Base-by-base conservation (phyloP, 1,140 invertebrate genomes). In the Drosophila parabipectinata region DNA sequence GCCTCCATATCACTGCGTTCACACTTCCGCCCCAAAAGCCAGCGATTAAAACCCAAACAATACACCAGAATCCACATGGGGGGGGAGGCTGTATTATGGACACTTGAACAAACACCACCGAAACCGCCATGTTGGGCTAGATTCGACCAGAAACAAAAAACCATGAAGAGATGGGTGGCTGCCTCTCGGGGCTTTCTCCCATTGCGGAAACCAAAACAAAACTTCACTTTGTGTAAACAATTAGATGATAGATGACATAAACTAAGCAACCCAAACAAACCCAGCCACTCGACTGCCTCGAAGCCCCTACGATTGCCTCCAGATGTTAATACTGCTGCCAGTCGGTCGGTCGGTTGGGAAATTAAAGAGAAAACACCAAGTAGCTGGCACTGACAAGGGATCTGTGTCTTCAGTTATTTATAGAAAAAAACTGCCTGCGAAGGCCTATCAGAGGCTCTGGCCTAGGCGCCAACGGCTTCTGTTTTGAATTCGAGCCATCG, bases 181-280 rank as follows among this genome's bases (percentile, higher is more conserved):
- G 18, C 18, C 18, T 12, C 26, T 37, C 6, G 0, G 28, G 21
- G 64, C 67, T 71, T 71, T 71, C 67, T 68, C 48, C 28, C 24
- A 2, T 50, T 50, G 14, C 44, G 14, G 15, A 30, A 62, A 73
- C 41, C 69, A 55, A 74, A 74, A 63, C 69, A 74, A 64, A 84
- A 83, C 72, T 80, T 84, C 77, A 68, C 45, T 72, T 84, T 41
- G 68, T 61, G 45, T 75, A 84, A 83, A 79, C 77, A 83, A 37
- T 50, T 21, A 15, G 52, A 51, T 84, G 72, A 83, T 83, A 77
- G 59, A 84, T 77, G 80, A 79, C 66, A 83, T 67, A 84, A 84
- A 79, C 64, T 47, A 53, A 58, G 60, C 54, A 50, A 62, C 28
- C 10, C 41, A 73, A 62, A 28, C 45, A 45, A 63, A n/a, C 9